Conservation (phyloP, 2,888 invertebrate species). For the Apamea crenata region DNA sequence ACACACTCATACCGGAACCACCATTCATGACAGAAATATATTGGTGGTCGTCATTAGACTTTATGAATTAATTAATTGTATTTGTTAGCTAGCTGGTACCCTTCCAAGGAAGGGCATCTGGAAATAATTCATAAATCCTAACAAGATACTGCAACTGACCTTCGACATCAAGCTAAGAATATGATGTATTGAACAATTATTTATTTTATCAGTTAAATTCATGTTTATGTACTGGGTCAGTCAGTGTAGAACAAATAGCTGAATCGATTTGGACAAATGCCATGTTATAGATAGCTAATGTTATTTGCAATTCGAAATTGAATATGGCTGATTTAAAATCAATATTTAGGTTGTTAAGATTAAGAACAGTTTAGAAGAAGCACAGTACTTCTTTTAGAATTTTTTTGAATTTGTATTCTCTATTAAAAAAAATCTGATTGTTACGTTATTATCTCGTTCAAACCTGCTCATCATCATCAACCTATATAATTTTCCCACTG, state of each 20-base stretch:
- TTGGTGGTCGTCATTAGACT: neutral
- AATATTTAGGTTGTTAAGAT: conserved; percentile 31
- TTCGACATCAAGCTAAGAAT: conserved; percentile 14
- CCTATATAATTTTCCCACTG: neutral
- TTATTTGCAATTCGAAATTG: conserved; percentile 39
- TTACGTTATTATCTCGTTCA: neutral
- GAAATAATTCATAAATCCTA: conserved; percentile 2
- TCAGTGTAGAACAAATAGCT: conserved; percentile 23
- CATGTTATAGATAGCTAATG: conserved; percentile 45
- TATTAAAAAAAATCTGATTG: neutral
- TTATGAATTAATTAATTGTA: neutral
- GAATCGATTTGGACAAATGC: conserved; percentile 61
- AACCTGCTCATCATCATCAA: neutral
- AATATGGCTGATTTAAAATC: conserved; percentile 29
- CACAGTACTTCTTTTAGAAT: neutral
- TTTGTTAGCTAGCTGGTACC: neutral
- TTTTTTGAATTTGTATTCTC: neutral
- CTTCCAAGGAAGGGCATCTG: neutral
- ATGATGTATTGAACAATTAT: conserved; percentile 22
- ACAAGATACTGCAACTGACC: conserved; percentile 8
- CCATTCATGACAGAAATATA: neutral
- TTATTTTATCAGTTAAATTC: conserved; percentile 36
- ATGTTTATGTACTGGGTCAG: conserved; percentile 29
- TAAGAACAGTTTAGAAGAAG: neutral
- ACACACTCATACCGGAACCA: neutral